Conservation (phyloP, 2,888 invertebrate genomes). For the Ceriagrion tenellum region DNA sequence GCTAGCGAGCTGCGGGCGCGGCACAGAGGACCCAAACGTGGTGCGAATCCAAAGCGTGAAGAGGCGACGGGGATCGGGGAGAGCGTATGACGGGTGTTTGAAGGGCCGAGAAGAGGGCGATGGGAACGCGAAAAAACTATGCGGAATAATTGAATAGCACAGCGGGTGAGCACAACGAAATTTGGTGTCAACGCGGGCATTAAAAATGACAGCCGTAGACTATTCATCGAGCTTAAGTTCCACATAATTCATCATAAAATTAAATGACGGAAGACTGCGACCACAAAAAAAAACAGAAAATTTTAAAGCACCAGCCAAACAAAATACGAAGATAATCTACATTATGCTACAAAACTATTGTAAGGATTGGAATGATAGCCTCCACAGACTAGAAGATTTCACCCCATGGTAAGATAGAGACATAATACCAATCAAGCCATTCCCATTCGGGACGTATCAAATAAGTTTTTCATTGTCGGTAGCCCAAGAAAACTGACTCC, state of each 20-base stretch:
- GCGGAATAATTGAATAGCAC: conserved; percentile 13
- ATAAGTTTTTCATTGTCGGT: too few species aligned
- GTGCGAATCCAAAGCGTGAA: background rate
- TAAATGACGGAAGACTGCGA: background rate
- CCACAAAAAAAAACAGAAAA: background rate
- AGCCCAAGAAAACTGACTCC: too few species aligned
- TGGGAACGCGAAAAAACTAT: background rate
- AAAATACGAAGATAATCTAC: background rate
- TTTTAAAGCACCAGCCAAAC: background rate
- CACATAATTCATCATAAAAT: background rate
- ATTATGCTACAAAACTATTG: too few species aligned
- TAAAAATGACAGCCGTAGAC: background rate
- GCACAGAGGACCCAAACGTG: conserved; percentile 34
- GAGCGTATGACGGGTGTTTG: background rate
- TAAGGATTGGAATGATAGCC: too few species aligned
- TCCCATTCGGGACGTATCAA: too few species aligned
- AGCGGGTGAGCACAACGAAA: background rate
- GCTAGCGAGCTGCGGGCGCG: background rate
- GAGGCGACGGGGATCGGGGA: background rate
- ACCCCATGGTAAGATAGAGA: too few species aligned
- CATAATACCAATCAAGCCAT: too few species aligned
- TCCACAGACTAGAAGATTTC: too few species aligned
- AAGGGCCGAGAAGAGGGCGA: background rate
- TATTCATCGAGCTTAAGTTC: background rate
- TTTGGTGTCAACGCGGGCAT: background rate